These are phyloP conservation scores for Apotomis turbidana DNA, from an alignment of 2,888 invertebrate species.

Conservation along the genomic window DNA sequence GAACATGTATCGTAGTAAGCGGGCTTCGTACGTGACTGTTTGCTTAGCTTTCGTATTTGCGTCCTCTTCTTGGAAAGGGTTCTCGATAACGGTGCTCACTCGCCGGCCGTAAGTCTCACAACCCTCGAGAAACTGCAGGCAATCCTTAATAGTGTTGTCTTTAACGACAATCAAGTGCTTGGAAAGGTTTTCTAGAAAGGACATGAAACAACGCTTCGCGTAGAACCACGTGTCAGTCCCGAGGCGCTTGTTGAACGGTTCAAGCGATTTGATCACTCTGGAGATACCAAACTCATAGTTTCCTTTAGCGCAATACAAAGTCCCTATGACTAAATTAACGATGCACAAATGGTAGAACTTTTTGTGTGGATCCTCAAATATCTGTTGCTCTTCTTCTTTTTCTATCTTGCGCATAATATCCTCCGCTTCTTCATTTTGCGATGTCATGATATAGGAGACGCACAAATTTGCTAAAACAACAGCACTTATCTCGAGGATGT, in stretches of 20 bases:
- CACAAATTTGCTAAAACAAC: conserved; percentile 99
- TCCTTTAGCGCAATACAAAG: conserved; percentile 98
- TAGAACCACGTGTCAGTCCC: conserved; percentile 99
- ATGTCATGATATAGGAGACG: conserved; percentile 99
- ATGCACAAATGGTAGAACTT: conserved; percentile 98
- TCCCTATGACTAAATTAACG: conserved; percentile 99
- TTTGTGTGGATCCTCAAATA: conserved; percentile 95
- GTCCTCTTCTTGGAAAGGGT: conserved; percentile 89
- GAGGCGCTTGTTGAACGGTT: conserved; percentile 96
- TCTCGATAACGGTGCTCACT: conserved; percentile 92
- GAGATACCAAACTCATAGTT: conserved; percentile 99
- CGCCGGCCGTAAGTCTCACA: conserved; percentile 94
- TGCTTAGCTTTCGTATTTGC: conserved; percentile 90
- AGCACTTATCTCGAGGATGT: conserved; percentile 97
- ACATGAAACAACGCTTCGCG: conserved; percentile 97
- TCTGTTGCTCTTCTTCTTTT: conserved; percentile 97
- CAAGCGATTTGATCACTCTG: conserved; percentile 97
- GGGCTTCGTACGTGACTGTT: conserved; percentile 95
- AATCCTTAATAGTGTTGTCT: conserved; percentile 94
- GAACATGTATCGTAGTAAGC: conserved; percentile 92
- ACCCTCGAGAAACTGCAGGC: conserved; percentile 94
- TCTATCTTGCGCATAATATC: conserved; percentile 99
- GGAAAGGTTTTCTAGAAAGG: conserved; percentile 94
- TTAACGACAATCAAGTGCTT: conserved; percentile 95
- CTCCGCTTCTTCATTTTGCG: conserved; percentile 99